Evolutionary conservation across 2,113 vertebrate species (phyloP).

Genomic region (Eulacestoma nigropectus): DNA sequence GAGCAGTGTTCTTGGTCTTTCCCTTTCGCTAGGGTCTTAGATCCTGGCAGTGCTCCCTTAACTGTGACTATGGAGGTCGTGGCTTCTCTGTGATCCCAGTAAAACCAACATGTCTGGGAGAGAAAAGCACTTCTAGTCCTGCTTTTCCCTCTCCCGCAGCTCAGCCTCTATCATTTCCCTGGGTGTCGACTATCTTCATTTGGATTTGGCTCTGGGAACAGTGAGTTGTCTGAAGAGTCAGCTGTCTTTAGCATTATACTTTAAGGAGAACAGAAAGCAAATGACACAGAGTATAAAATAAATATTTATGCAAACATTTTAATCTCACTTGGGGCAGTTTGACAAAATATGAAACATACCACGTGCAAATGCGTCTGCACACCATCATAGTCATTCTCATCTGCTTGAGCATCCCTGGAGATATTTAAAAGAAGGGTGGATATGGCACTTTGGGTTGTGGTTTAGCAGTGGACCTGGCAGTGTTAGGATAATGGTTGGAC

Average conservation of each 20-base stretch:
- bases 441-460: not conserved
- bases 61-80: rapidly evolving
- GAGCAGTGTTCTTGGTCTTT: not conserved
- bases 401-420: not conserved
- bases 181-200: not conserved
- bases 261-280: not conserved
- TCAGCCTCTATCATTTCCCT: not conserved
- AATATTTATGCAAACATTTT: not conserved
- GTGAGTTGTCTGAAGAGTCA: not conserved
- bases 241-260: not conserved
- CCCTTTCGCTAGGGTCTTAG: not conserved
- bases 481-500: not conserved
- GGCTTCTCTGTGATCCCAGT: not conserved
- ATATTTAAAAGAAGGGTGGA: not conserved
- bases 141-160: not conserved
- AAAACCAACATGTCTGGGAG: not conserved
- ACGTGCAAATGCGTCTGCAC: not conserved
- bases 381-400: not conserved
- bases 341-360: not conserved
- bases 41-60: not conserved
- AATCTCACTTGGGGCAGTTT: not conserved
- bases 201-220: not conserved
- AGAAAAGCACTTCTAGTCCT: not conserved
- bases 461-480: not conserved
- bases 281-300: not conserved